Evolutionary conservation across 1,140 invertebrate genomes (phyloP), one percentile per base, ranked within the genome.

Genomic region (Drosophila bifasciata): DNA sequence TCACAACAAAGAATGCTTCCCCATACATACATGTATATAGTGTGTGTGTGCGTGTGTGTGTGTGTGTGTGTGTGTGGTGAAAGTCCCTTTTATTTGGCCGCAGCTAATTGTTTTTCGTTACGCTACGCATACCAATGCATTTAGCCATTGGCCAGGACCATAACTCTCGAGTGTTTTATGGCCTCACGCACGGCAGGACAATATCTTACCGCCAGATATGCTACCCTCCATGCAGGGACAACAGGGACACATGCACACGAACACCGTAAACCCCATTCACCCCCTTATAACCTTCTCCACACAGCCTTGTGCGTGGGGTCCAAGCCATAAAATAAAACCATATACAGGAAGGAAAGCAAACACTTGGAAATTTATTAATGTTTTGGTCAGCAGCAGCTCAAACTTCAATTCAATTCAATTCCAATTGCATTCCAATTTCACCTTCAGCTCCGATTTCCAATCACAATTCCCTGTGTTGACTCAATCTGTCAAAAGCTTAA

Each of bases 91-190:
- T 81, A 88, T 86, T 86, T 86, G 74, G 73, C 77, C 83, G 83
- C 69, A 86, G 81, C 81, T 86, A 86, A 86, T 86, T 86, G 81
- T 86, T 86, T 86, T 86, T 76, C 83, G 81, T 86, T 86, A 75
- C 81, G 81, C 78, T 83, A 81, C 69, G 83, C 81, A 86, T 86
- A 88, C 83, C 81, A 86, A 86, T 86, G 81, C 83, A 78, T 88
- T 86, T 77, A 67, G 64, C 80, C 50, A 53, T 56, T 63, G 75
- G 60, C 53, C 63, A 80, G 81, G 67, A 86, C 80, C 79, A 80
- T 86, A 85, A 79, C 84, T 73, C 78, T 86, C 63, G 63, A 85
- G 57, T 85, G 81, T 85, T 85, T 85, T 85, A 85, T 85, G 61
- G 73, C 81, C 81, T 66, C 81, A 85, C 80, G 80, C 80, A 85